Base-by-base conservation (phyloP, 2,113 vertebrate species). In the Bos indicus region DNA sequence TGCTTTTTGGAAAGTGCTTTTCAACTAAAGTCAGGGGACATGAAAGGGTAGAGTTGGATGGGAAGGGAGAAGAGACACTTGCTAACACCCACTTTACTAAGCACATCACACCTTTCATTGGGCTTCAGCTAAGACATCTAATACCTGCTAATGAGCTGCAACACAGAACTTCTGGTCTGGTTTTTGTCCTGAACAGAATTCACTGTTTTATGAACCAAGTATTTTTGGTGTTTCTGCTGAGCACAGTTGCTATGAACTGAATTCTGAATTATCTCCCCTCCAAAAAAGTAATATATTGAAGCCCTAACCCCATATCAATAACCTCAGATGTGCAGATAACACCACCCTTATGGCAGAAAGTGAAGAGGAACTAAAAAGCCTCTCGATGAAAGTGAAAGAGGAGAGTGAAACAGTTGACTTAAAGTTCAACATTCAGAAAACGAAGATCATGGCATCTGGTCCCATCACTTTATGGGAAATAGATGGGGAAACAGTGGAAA, bases 101-200 rank as follows among this genome's bases (percentile, higher is more conserved):
- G 51, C 56, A 88, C 57, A 52, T 60, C 25, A 96, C 7, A 40
- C 86, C 8, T 81, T 93, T 62, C 85, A 62, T 1, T 90, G 43
- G 71, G 6, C n/a, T 7, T 81, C 74, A 81, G 67, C 52, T 94
- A 30, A 91, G 52, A 43, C 52, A 48, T 56, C 36, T 60, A 51
- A 85, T 92, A 64, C 12, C 15, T 88, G 40, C 23, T n/a, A 51
- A 87, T 90, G 57, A 94, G 30, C 48, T 48, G 15, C 80, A 78
- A 51, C 43, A 21, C 10, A 46, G 62, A 93, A 93, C 57, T 9
- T 93, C 40, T 95, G 36, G 46, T 67, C 21, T 86, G 48, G 13
- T 40, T 90, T 40, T 94, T 97, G 59, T 81, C 84, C 48, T 92
- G 54, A 97, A 93, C 11, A 93, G 43, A 91, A 60, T 85, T 95